Evolutionary conservation across 2,888 invertebrate genomes (phyloP).

Genomic region (Agelastica alni): DNA sequence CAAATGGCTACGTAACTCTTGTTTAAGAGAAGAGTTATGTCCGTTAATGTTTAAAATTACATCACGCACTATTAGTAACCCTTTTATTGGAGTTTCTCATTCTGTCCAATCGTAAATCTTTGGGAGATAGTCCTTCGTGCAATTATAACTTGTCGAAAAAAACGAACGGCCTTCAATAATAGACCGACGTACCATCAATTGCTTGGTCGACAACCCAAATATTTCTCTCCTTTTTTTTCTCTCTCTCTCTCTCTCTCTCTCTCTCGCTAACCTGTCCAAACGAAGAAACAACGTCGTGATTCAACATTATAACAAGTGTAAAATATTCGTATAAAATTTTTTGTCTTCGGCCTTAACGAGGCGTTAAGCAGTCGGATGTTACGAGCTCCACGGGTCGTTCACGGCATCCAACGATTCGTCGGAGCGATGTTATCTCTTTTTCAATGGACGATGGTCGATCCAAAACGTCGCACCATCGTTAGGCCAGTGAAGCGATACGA

Average conservation of each 20-base stretch:
- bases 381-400: slow-evolving; percentile 44
- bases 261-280: slow-evolving; percentile 20
- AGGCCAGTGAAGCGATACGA: slow-evolving; percentile 12
- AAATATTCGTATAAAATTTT: slow-evolving; percentile 49
- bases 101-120: too few species aligned
- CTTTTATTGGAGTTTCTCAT: too few species aligned
- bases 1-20: too few species aligned
- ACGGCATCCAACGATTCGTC: slow-evolving; percentile 37
- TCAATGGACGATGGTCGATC: slow-evolving; percentile 26
- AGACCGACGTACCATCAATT: background rate
- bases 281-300: slow-evolving; percentile 28
- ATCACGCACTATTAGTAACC: too few species aligned
- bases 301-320: slow-evolving; percentile 46
- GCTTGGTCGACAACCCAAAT: slow-evolving; percentile 6
- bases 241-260: background rate
- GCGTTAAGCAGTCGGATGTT: slow-evolving; percentile 43
- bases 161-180: slow-evolving; percentile 1
- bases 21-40: too few species aligned
- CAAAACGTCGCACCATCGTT: slow-evolving; percentile 10
- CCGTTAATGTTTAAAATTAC: too few species aligned
- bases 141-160: background rate
- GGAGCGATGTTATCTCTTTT: slow-evolving; percentile 42
- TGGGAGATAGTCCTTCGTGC: background rate
- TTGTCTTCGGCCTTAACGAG: slow-evolving; percentile 44
- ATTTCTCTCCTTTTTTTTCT: too few species aligned